Percentiles rank a stretch among this genome's conserved stretches.
phyloP scores from a whole-genome alignment of 2,888 invertebrate species.

The Caenorhabditis sp. region DNA sequence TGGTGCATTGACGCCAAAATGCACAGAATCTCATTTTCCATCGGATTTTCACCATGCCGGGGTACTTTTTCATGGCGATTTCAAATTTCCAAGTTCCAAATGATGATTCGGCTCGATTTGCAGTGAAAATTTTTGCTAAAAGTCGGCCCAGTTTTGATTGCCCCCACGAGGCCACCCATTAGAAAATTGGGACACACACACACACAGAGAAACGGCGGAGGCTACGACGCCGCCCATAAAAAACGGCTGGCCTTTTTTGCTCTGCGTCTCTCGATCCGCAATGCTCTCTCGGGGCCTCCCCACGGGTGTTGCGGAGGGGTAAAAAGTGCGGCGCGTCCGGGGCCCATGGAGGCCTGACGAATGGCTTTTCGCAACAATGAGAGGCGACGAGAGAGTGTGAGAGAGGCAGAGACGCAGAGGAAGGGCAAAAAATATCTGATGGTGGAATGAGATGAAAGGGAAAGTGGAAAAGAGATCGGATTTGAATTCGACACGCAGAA shows the following conservation, averaged over 20 bases:
- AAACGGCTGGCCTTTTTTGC: neutral
- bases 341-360: conserved; percentile 34
- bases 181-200: conserved; percentile 45
- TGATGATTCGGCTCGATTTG: too few relatives aligned
- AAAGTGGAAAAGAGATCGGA: too few relatives aligned
- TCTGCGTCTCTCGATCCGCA: conserved; percentile 7
- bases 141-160: too few relatives aligned
- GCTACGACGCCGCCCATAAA: neutral
- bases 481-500: too few relatives aligned
- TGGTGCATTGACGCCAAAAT: neutral
- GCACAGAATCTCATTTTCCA: neutral
- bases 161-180: conserved; percentile 43
- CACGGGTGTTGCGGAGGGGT: conserved; percentile 35
- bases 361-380: conserved; percentile 63
- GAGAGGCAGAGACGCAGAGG: neutral
- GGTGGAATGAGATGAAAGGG: neutral
- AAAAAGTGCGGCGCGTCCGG: conserved; percentile 27
- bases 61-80: neutral
- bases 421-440: conserved; percentile 14
- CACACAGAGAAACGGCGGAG: conserved; percentile 45
- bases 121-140: too few relatives aligned
- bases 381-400: conserved; percentile 14
- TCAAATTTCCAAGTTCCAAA: neutral
- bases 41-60: too few relatives aligned
- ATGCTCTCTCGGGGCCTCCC: conserved; percentile 10